Percentiles rank a stretch among this genome's conserved stretches.
Conservation (phyloP, 92 coral and sea anemone genomes). For the Porites cylindrica region DNA sequence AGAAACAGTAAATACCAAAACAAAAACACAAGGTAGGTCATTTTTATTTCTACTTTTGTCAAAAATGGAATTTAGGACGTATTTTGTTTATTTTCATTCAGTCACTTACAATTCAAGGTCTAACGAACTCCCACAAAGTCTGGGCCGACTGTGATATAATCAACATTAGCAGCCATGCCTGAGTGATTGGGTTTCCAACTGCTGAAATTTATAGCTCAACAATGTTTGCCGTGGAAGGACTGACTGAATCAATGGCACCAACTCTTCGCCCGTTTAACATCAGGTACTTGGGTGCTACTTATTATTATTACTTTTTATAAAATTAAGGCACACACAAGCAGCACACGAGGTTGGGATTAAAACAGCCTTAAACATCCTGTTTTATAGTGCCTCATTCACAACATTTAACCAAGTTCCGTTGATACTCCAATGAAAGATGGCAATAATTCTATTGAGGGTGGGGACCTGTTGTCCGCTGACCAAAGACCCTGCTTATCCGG, state of each 20-base stretch:
- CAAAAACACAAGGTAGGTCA: too few species aligned
- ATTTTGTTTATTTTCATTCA: too few species aligned
- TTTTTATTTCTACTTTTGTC: too few species aligned
- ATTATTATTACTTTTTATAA: too few species aligned
- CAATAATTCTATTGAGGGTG: background rate
- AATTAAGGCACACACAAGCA: too few species aligned
- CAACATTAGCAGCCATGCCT: slow-evolving; percentile 77
- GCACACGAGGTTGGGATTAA: too few species aligned
- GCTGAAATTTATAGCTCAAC: slow-evolving; percentile 74
- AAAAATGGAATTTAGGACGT: too few species aligned
- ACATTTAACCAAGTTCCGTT: slow-evolving; percentile 86
- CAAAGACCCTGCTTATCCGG: slow-evolving; percentile 64
- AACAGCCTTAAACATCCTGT: too few species aligned
- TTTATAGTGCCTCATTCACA: background rate
- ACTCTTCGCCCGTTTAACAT: slow-evolving; percentile 69
- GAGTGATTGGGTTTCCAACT: slow-evolving; percentile 72
- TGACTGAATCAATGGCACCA: slow-evolving; percentile 82
- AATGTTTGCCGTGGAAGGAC: slow-evolving; percentile 90
- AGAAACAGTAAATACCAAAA: too few species aligned
- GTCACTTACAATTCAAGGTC: too few species aligned
- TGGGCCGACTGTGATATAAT: slow-evolving; percentile 42
- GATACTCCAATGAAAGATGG: slow-evolving; percentile 5
- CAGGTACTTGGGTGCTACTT: slow-evolving; percentile 32
- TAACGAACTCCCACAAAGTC: too few species aligned
- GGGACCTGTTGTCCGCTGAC: slow-evolving; percentile 56